Base-by-base conservation (phyloP, 1,140 invertebrate species). In the Drosophila busckii region DNA sequence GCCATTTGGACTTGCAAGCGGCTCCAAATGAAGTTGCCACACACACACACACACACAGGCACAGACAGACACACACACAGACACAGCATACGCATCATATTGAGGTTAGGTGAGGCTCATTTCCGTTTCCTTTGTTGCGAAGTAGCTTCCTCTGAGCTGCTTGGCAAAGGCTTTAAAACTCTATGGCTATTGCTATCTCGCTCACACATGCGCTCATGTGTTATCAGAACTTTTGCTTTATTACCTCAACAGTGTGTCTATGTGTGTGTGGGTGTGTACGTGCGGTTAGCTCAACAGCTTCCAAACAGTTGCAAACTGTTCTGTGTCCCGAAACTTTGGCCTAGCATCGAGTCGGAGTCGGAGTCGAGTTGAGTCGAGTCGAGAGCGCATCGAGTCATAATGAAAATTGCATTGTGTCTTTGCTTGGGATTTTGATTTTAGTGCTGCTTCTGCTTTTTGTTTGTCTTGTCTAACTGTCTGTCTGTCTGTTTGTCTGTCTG, bases 191-290 rank as follows among this genome's bases (percentile, higher is more conserved):
- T 29, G 25, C 8, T 35, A n/a, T n/a, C 13, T 40, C 32, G 22
- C 20, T n/a, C 20, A 16, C n/a, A n/a, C n/a, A n/a, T n/a, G 35
- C 12, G 4, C 10, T 25, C 25, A 29, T 52, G 59, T 32, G 48
- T 32, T 69, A 76, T 66, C 61, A 58, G 62, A 78, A 78, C 71
- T 76, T 78, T 78, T 78, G 71, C 71, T 63, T 78, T 76, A 76
- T 76, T 76, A 76, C 71, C 71, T 78, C 67, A 56, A 41, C 35
- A 64, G 49, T 65, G 66, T 70, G 50, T 40, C 55, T 54, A 20
- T 40, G 15, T 4, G 26, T 13, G 31, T 44, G 12, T 22, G 23
- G 8, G 8, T 20, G 28, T n/a, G 12, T 20, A 29, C 20, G 19
- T n/a, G 22, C n/a, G n/a, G n/a, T n/a, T n/a, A n/a, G n/a, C n/a